A percentile compares a stretch with the other conserved stretches of the same genome.
These are phyloP conservation scores for Aporrectodea caliginosa DNA, from an alignment of 1,140 invertebrate genomes.

Conservation along the genomic window DNA sequence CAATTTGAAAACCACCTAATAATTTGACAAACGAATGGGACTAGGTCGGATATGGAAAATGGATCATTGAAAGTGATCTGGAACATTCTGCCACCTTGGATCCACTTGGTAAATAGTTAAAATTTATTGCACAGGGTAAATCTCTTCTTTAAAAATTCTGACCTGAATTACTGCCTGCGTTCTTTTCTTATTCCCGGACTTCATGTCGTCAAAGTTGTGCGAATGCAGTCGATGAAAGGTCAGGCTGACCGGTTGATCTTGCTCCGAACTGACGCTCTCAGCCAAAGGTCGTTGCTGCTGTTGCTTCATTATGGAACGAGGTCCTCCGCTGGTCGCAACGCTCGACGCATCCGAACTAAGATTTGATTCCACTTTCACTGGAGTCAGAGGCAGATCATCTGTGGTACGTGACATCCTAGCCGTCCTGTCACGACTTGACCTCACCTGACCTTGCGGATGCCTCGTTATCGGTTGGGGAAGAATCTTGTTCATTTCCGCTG, in stretches of 20 bases:
- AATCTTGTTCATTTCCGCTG: not conserved
- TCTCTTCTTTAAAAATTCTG: too few species aligned
- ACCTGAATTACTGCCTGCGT: not conserved
- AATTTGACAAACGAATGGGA: too few species aligned
- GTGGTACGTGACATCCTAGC: conserved; percentile 10
- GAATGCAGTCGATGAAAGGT: not conserved
- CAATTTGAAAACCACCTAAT: too few species aligned
- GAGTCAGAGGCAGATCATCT: not conserved
- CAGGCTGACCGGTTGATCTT: not conserved
- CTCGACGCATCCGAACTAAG: not conserved
- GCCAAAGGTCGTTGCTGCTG: not conserved
- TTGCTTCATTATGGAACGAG: not conserved
- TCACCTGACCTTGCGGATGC: not conserved
- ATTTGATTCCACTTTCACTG: not conserved
- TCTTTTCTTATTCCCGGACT: not conserved
- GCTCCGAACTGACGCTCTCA: not conserved
- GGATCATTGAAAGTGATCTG: too few species aligned
- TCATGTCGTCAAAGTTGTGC: not conserved
- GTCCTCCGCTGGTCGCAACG: not conserved
- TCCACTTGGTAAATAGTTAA: too few species aligned
- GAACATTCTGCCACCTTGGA: too few species aligned
- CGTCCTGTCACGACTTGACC: not conserved
- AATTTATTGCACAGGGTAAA: too few species aligned
- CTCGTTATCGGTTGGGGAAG: not conserved
- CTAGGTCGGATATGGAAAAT: too few species aligned